Base-by-base conservation (phyloP, 2,797 vertebrate species). In the Gymnoscopelus microlampas region DNA sequence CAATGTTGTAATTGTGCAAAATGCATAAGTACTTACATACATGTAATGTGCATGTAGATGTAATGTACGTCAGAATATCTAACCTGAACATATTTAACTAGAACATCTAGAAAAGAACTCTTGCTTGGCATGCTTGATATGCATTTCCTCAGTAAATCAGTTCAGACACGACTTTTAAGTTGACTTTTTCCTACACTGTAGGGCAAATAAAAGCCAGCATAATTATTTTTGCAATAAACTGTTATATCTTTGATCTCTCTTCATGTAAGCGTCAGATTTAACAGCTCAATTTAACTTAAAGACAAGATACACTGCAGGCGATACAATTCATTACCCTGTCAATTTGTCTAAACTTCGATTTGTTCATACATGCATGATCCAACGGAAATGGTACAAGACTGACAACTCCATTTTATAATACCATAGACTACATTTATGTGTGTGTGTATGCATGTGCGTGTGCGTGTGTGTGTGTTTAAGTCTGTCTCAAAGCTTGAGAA, bases 261-360 rank as follows among this genome's bases (percentile, higher is more conserved):
- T 59, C 63, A 78, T 50, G 32, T 10, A 64, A 72, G 77, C 4
- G 59, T 64, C 84, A 84, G 59, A 77, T 76, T 76, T 77, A 78
- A 77, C 74, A 4, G 54, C 53, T 48, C 60, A 0, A 39, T 35
- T 44, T 7, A 14, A 53, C 10, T 59, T 0, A 26, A 24, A 71
- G 72, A 78, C n/a, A 23, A 5, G 9, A 58, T n/a, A 26, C 63
- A 77, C 71, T 63, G 2, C 60, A 0, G 39, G 81, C 79, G 59
- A 78, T 54, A 29, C 2, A 64, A 3, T 51, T 51, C 75, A 80
- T 75, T 14, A 10, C 3, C 10, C 14, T 5, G 19, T 59, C 50
- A 74, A 53, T 66, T 55, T 50, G 44, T 60, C 47, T 73, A 3
- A 59, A 66, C 44, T 6, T 24, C 35, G 75, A 76, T 80, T n/a